Evolutionary conservation across 2,797 vertebrate species (phyloP).

Genomic region (Sebastes minor): DNA sequence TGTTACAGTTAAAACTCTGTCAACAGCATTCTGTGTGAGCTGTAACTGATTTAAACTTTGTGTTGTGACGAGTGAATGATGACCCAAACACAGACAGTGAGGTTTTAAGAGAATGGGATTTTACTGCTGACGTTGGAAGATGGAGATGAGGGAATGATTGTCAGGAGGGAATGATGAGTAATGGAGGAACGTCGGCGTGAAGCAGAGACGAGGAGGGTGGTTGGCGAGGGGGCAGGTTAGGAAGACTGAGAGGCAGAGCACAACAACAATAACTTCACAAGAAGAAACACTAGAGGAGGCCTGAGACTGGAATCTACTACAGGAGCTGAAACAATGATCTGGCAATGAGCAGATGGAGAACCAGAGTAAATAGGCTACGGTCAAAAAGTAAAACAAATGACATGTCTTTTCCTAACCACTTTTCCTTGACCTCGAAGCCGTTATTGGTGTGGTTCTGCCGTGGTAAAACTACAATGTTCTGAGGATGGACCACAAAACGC

Average conservation of each 20-base stretch:
- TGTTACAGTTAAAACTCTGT: neutral
- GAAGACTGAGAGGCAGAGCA: neutral
- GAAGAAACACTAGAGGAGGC: neutral
- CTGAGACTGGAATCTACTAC: neutral
- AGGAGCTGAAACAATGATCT: neutral
- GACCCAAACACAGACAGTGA: neutral
- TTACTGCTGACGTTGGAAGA: neutral
- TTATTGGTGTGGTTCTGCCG: no score
- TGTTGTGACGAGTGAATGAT: neutral
- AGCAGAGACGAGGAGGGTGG: neutral
- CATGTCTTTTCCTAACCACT: no score
- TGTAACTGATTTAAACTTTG: neutral
- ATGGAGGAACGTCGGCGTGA: neutral
- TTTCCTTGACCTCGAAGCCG: no score
- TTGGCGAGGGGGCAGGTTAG: neutral
- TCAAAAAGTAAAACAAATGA: no score
- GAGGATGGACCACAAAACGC: no score
- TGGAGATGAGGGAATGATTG: neutral
- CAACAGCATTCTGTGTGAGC: neutral
- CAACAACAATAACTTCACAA: neutral
- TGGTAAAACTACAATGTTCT: no score
- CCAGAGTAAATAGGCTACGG: neutral
- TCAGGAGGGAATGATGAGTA: neutral
- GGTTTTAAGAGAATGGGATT: neutral
- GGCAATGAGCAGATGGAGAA: neutral